A percentile compares a stretch with the other conserved stretches of the same genome.
These are phyloP conservation scores for Melinaea marsaeus DNA, from an alignment of 2,888 invertebrate species.

Conservation along the genomic window DNA sequence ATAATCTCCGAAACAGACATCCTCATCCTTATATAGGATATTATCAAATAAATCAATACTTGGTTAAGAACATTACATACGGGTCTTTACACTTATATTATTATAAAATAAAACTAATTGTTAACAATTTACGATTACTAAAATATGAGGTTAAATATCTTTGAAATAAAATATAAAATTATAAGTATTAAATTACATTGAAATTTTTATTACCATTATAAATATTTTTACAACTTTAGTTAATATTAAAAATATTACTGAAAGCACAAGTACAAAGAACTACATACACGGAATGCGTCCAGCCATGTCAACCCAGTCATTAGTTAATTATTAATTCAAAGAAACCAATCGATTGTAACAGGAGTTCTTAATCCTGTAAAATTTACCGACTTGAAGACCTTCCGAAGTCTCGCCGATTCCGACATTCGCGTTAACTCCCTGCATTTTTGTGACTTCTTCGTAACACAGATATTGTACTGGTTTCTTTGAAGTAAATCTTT, in stretches of 20 bases:
- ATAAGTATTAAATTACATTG: too few relatives aligned
- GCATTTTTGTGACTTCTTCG: conserved; percentile 62
- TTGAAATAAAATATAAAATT: too few relatives aligned
- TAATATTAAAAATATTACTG: too few relatives aligned
- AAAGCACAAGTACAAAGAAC: too few relatives aligned
- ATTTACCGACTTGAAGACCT: conserved; percentile 65
- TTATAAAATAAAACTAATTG: neutral
- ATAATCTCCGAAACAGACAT: conserved; percentile 57
- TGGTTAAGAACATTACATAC: conserved; percentile 10
- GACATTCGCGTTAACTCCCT: conserved; percentile 58
- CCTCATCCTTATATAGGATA: conserved; percentile 45
- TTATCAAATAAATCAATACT: conserved; percentile 24
- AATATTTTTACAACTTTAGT: too few relatives aligned
- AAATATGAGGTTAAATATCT: too few relatives aligned
- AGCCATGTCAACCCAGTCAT: neutral
- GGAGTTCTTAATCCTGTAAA: conserved; percentile 57
- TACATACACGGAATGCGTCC: neutral
- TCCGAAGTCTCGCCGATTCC: conserved; percentile 62
- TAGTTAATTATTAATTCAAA: conserved; percentile 14
- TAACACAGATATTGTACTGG: conserved; percentile 37
- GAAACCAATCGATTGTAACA: conserved; percentile 53
- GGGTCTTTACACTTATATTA: conserved; percentile 7
- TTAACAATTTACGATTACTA: too few relatives aligned
- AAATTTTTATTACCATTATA: too few relatives aligned
- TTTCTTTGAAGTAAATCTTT: conserved; percentile 17